Base-by-base conservation (phyloP, 2,113 vertebrate genomes). In the Psophia crepitans region DNA sequence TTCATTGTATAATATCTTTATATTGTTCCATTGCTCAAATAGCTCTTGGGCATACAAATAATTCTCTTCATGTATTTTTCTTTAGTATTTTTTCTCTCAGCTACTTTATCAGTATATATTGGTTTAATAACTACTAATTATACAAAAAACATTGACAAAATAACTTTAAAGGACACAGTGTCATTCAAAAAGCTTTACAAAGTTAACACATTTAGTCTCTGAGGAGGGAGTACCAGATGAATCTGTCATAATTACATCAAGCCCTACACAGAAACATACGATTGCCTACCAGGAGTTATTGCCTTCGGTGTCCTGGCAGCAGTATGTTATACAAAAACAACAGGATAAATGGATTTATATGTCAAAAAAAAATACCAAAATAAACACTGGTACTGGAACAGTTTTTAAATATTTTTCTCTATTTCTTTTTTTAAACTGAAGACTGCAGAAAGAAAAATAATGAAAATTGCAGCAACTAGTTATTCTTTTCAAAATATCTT, bases 61-160 rank as follows among this genome's bases (percentile, higher is more conserved):
- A 53, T 77, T 81, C 3, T 63, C 30, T 75, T 82, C 13, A 58
- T 76, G 10, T 44, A 61, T 70, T 79, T 88, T 28, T 81, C 27
- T 20, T 63, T 84, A 60, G 27, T 68, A 64, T n/a, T 9, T 27
- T 49, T 84, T 79, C 5, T 92, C 18, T 60, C 33, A 69, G 11
- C 8, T 89, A 11, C 24, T 81, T 80, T 84, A 77, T 80, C 63
- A 28, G 11, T 76, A 41, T 79, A 57, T 58, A 68, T 24, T 32
- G 19, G 11, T 83, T 93, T 85, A 84, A 54, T 93, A 88, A 65
- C 39, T 75, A 28, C 21, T 77, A 86, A 68, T 87, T 79, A 68
- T 68, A 44, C 6, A 49, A 27, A 63, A 91, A 37, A 8, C 9
- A 87, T 71, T 77, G 28, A 68, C 16, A 83, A 82, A 93, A 64